Base-by-base conservation (phyloP, 2,113 vertebrate species). In the Orcinus orca region DNA sequence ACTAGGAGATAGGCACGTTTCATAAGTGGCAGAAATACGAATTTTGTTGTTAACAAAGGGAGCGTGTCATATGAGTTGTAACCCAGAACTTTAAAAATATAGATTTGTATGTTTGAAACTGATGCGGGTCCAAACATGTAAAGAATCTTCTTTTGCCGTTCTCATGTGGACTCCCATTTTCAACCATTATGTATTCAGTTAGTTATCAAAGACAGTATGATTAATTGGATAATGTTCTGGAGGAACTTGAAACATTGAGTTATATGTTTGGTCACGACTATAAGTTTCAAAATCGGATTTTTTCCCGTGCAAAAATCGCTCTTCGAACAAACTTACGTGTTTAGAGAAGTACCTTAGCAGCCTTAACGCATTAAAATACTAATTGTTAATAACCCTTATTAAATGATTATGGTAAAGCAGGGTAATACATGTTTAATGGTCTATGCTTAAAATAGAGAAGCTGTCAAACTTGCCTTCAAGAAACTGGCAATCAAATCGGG, bases 351-450 rank as follows among this genome's bases (percentile, higher is more conserved):
- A 93, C 67, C 87, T 92, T 93, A 96, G 92, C 68, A 95, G 84
- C 91, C 89, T 96, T 85, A 92, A 86, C 92, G 79, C 87, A 60
- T 92, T 97, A 74, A 97, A 92, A 95, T 93, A 96, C 76, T 92
- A 95, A 95, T 95, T 2, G 1, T 96, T 95, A 93, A 55, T 97
- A 93, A 87, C 63, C 29, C 44, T 84, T 96, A 92, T 96, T 93
- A 96, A 96, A 96, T 96, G 96, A 95, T 95, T 96, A 95, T 83
- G 65, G 36, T 96, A 92, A 95, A 38, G 65, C 87, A 96, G 83
- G 74, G 47, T 88, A 92, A 90, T 96, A 93, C 96, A 96, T 93
- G 83, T 95, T 97, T 97, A 95, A 97, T 87, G 31, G 65, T 18
- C 0, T 1, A 33, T 81, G 53, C 76, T 84, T 95, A 90, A 96